Evolutionary conservation across 1,140 invertebrate species (phyloP).

Genomic region (Harlomillsia oculata): DNA sequence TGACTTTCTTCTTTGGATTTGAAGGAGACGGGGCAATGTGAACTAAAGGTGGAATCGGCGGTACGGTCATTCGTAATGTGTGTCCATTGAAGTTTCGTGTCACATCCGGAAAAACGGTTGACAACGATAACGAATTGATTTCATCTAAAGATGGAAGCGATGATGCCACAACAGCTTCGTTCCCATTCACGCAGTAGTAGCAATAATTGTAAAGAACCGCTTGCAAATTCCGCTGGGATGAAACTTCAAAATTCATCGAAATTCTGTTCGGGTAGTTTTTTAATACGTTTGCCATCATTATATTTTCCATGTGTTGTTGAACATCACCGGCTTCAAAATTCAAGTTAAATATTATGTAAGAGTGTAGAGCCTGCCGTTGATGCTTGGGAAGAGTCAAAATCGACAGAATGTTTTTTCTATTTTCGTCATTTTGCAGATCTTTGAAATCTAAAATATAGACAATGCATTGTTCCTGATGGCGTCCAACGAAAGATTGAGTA

Average conservation of each 20-base stretch:
- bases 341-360: constrained; percentile 15
- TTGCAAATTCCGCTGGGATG: not conserved
- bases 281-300: not conserved
- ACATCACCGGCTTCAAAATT: not conserved
- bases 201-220: constrained; percentile 10
- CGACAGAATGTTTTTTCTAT: not conserved
- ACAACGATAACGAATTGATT: not conserved
- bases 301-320: not conserved
- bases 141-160: not conserved
- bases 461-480: constrained; percentile 10
- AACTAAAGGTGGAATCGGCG: constrained; percentile 24
- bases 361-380: constrained; percentile 11
- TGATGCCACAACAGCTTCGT: not conserved
- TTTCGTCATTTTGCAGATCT: not conserved
- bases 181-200: constrained; percentile 23
- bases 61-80: constrained; percentile 16
- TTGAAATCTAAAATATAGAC: not conserved
- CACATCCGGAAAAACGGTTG: constrained; percentile 17
- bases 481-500: no score
- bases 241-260: not conserved
- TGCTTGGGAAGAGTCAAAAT: not conserved
- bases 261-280: constrained; percentile 13
- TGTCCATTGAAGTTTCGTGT: constrained; percentile 23
- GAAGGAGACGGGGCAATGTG: not conserved
- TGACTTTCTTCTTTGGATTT: constrained; percentile 1